Evolutionary conservation across 2,797 vertebrate species (phyloP).

Genomic region (Apogon hyalosoma): DNA sequence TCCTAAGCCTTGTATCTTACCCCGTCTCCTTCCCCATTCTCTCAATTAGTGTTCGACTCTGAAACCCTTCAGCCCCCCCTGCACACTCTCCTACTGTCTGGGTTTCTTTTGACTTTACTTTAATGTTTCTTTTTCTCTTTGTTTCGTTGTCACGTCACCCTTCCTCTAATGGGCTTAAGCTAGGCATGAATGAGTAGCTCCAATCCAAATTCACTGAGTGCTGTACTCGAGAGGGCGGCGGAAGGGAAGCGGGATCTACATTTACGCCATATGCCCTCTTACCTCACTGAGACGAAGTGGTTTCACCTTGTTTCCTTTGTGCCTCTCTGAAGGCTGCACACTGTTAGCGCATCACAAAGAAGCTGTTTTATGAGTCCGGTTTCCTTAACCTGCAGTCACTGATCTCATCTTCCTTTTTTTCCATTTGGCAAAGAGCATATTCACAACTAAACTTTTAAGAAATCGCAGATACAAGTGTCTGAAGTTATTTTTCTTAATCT

Average conservation of each 20-base stretch:
- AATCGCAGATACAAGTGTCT: background rate
- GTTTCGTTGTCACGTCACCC: constrained; percentile 23
- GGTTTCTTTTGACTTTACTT: constrained; percentile 35
- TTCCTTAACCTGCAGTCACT: constrained; percentile 17
- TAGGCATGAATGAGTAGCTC: constrained; percentile 34
- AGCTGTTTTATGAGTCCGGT: constrained; percentile 42
- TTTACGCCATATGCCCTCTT: constrained; percentile 45
- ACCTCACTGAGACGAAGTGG: constrained; percentile 37
- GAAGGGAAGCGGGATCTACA: constrained; percentile 41
- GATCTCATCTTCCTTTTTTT: constrained; percentile 18
- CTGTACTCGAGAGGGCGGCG: constrained; percentile 15
- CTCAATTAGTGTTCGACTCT: constrained; percentile 65
- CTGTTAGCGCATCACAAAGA: constrained; percentile 33
- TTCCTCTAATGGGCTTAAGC: constrained; percentile 46
- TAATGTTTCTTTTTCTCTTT: constrained; percentile 47
- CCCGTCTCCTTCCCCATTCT: constrained; percentile 53
- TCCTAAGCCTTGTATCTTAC: constrained; percentile 67
- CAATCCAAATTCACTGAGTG: constrained; percentile 23
- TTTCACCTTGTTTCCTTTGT: constrained; percentile 54
- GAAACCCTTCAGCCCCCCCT: constrained; percentile 48
- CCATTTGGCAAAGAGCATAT: background rate
- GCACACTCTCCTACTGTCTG: constrained; percentile 23
- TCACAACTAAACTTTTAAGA: constrained; percentile 2
- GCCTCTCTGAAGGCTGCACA: constrained; percentile 32
- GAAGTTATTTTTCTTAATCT: background rate